Percentiles rank a stretch among this genome's conserved stretches.
Evolutionary conservation across 1,140 invertebrate genomes (phyloP).

Genomic region (Andrena cerasifolii): DNA sequence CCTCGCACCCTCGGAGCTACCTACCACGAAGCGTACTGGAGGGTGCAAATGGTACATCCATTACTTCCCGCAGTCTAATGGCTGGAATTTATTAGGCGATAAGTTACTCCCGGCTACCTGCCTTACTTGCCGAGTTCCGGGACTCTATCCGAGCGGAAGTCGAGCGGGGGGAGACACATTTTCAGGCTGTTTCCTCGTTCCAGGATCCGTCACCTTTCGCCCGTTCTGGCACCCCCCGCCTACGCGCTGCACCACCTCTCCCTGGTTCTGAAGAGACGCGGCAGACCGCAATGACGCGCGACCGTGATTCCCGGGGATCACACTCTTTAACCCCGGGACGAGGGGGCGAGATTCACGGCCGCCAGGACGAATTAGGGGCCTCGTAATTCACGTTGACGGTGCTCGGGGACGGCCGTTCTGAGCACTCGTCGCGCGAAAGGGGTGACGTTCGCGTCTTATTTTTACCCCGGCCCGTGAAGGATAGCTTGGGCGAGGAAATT

Average conservation of each 20-base stretch:
- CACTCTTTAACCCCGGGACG: constrained; percentile 48
- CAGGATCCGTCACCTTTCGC: constrained; percentile 26
- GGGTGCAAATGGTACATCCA: constrained; percentile 74
- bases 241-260: not conserved
- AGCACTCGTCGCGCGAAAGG: too few relatives aligned
- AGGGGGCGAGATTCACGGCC: constrained; percentile 54
- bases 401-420: not conserved
- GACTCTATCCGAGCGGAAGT: constrained; percentile 62
- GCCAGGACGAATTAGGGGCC: constrained; percentile 15
- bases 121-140: constrained; percentile 67
- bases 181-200: constrained; percentile 42
- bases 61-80: constrained; percentile 76
- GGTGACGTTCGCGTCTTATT: constrained; percentile 9
- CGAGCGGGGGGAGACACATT: constrained; percentile 63
- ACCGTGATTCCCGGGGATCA: constrained; percentile 54
- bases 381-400: constrained; percentile 32
- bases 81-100: constrained; percentile 77
- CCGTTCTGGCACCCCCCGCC: too few relatives aligned
- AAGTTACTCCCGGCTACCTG: constrained; percentile 70
- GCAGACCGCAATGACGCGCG: constrained; percentile 54
- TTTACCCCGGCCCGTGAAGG: constrained; percentile 12
- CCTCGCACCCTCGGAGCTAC: too few relatives aligned
- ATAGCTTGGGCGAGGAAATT: not conserved
- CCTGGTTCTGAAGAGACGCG: constrained; percentile 44
- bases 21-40: constrained; percentile 59